Evolutionary conservation across 2,888 invertebrate species (phyloP), one percentile per base, ranked within the genome.

Genomic region (Tuta absoluta): DNA sequence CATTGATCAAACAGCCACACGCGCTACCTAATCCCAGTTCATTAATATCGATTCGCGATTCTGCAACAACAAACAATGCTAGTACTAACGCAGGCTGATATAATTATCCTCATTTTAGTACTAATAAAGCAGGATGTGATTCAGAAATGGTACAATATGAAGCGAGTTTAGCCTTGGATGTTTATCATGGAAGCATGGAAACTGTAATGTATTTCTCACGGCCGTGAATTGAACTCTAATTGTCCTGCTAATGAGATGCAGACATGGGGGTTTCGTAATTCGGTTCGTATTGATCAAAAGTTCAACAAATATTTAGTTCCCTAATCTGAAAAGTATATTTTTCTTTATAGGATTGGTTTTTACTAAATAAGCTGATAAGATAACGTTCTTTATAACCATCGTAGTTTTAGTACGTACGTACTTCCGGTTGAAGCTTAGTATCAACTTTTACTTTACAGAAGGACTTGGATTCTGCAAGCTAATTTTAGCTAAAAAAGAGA

Each of bases 151-250:
- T 8, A 68, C 28, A 57, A 38, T 62, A 49, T 38, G 58, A 56
- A 17, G 56, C 14, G 53, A 45, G n/a, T 48, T 58, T 23, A 48
- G 19, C 58, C 45, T 45, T 63, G 63, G 51, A 53, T 14, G 24
- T 14, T 14, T 53, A 23, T 21, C 21, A 23, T 48, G 48, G 21
- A 21, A 23, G 72, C 77, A 77, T 72, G 73, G 70, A 68, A 72
- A 71, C 74, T 72, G 73, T 76, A 73, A 73, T 68, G 70, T 73
- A 75, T 75, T 75, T 77, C 77, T 77, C 76, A 76, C 68, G 78
- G 75, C 75, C 80, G 74, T 78, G 81, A 75, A 83, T 85, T 78
- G 70, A 77, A 80, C 80, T 85, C 75, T 87, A 87, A 91, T 86
- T 82, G 77, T 75, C 71, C 66, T 74, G 79, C 77, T 86, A 87